These are phyloP conservation scores for Halyomorpha halys DNA, from an alignment of 1,140 invertebrate species.

Conservation along the genomic window DNA sequence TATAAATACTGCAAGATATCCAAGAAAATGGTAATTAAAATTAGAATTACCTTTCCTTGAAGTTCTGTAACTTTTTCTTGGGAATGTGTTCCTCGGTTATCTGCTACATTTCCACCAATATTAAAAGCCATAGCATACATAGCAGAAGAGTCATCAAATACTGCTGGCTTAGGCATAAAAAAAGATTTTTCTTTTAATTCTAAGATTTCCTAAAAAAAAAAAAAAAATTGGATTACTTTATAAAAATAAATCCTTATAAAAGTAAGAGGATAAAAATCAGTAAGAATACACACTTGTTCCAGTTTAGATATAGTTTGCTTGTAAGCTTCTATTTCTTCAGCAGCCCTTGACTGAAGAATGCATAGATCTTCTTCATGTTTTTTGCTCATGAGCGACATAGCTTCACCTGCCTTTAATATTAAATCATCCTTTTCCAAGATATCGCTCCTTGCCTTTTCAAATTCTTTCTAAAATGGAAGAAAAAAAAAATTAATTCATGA, in stretches of 20 bases:
- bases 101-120: neutral
- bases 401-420: constrained; percentile 28
- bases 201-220: constrained; percentile 20
- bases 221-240: neutral
- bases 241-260: neutral
- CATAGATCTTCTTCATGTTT: constrained; percentile 26
- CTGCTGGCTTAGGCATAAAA: neutral
- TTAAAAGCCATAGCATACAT: constrained; percentile 28
- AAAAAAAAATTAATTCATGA: neutral
- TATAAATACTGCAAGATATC: no score
- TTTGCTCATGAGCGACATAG: constrained; percentile 26
- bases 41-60: constrained; percentile 12
- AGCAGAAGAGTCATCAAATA: constrained; percentile 27
- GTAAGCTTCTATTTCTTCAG: constrained; percentile 20
- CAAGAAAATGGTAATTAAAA: neutral
- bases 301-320: constrained; percentile 24
- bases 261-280: neutral
- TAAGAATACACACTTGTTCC: constrained; percentile 21
- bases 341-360: constrained; percentile 11
- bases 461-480: constrained; percentile 27
- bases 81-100: neutral
- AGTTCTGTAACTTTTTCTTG: constrained; percentile 14
- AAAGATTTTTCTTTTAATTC: constrained; percentile 14
- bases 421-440: constrained; percentile 30
- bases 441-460: constrained; percentile 24